Evolutionary conservation across 2,888 invertebrate genomes (phyloP), one percentile per base, ranked within the genome.

Genomic region (Drosophila heteroneura): DNA sequence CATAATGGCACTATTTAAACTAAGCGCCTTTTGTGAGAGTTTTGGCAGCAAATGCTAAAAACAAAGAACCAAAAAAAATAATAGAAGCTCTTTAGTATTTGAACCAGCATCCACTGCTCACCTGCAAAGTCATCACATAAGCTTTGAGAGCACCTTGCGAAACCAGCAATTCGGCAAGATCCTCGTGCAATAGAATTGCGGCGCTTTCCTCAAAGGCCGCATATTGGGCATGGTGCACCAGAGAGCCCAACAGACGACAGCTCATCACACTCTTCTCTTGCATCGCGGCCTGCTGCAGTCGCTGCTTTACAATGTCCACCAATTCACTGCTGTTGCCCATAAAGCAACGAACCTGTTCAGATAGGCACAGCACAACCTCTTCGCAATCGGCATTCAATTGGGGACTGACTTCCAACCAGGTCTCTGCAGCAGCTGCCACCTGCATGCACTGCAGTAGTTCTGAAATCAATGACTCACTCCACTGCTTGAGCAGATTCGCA

Each of bases 121-220:
- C 92, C 85, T 93, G 92, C 39, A 93, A 39, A 10, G 84, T 77
- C 74, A 92, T 91, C 19, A 91, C 81, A 65, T 92, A 93, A 14
- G 90, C 73, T 12, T 80, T 81, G 16, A 85, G 70, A 0, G 89
- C 79, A 5, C 87, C 85, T 47, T 85, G 70, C 4, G 77, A 61
- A 0, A 90, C 82, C 47, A 92, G 77, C 14, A 75, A 70, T 16
- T 92, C 91, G 2, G 89, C 79, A 3, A 92, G 61, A 35, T 92
- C 91, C 74, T 93, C 93, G 35, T 90, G 89, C 9, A 93, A 72
- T 14, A 93, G 51, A 37, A 92, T 83, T 12, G 82, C 70, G 0
- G 91, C 91, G 64, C 81, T 93, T 51, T 93, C 93, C 39, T 92
- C 91, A 57, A 92, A 92, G 12, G 82, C 79, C 9, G 80, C 82